Conservation (phyloP, 2,888 invertebrate species). For the Parelbella ahira region DNA sequence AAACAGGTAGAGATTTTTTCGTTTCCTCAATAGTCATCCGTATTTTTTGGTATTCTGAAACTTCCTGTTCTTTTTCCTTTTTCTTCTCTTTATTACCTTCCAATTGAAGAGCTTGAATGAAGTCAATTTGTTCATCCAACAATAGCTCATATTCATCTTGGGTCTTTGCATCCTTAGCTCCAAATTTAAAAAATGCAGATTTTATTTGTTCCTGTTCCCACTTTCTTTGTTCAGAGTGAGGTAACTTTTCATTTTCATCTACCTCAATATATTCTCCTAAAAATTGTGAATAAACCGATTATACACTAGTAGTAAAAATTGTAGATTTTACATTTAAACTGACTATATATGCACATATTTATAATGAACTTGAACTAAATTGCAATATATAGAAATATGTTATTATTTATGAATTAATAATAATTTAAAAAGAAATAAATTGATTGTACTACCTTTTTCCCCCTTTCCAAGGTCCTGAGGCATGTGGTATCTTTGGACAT, state of each 20-base stretch:
- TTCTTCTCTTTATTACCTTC: slow-evolving; percentile 83
- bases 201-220: slow-evolving; percentile 99
- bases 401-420: too few species aligned
- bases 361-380: too few species aligned
- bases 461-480: slow-evolving; percentile 92
- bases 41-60: slow-evolving; percentile 84
- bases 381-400: too few species aligned
- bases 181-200: slow-evolving; percentile 95
- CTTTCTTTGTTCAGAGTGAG: slow-evolving; percentile 92
- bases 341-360: too few species aligned
- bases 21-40: slow-evolving; percentile 94
- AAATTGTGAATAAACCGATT: slow-evolving; percentile 33
- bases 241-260: slow-evolving; percentile 91
- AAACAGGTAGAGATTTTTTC: slow-evolving; percentile 95
- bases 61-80: slow-evolving; percentile 81
- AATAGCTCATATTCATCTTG: slow-evolving; percentile 94
- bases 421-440: too few species aligned
- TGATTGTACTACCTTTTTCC: slow-evolving; percentile 82
- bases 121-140: slow-evolving; percentile 98
- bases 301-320: too few species aligned
- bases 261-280: slow-evolving; percentile 89
- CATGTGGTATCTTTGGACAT: slow-evolving; percentile 96
- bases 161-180: slow-evolving; percentile 90
- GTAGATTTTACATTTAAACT: too few species aligned
- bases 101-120: slow-evolving; percentile 93